Evolutionary conservation across 1,140 invertebrate genomes (phyloP).

Genomic region (Zaprionus capensis): DNA sequence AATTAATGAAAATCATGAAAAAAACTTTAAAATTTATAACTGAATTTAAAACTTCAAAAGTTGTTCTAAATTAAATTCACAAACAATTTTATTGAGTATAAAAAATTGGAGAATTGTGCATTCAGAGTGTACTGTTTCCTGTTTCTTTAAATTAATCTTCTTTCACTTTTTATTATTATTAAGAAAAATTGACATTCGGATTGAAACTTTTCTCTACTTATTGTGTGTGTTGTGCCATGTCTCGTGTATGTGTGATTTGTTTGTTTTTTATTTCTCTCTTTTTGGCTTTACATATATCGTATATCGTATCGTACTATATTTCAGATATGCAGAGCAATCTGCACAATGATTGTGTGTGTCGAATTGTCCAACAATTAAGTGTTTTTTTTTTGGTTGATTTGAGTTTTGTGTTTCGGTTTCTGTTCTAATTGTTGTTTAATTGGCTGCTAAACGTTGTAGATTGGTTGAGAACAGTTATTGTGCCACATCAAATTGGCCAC

Average conservation of each 20-base stretch:
- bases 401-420: slow-evolving; percentile 33
- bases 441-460: slow-evolving; percentile 71
- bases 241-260: slow-evolving; percentile 17
- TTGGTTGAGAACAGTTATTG: slow-evolving; percentile 22
- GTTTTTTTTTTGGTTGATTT: slow-evolving; percentile 40
- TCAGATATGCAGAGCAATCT: slow-evolving; percentile 19
- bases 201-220: slow-evolving; percentile 17
- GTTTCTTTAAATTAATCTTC: slow-evolving; percentile 19
- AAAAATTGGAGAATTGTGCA: background rate
- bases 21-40: background rate
- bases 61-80: background rate
- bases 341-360: slow-evolving; percentile 37
- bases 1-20: background rate
- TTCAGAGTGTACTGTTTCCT: background rate
- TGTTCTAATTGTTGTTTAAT: slow-evolving; percentile 51
- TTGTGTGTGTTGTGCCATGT: slow-evolving; percentile 31
- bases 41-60: background rate
- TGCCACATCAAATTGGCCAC: slow-evolving; percentile 23
- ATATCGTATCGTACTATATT: background rate
- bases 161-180: background rate
- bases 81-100: no score
- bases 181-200: slow-evolving; percentile 79
- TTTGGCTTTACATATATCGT: slow-evolving; percentile 17
- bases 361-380: background rate
- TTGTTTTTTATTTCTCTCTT: slow-evolving; percentile 23